Percentiles rank a stretch among this genome's conserved stretches.
These are phyloP conservation scores for Lordiphosa collinella DNA, from an alignment of 1,140 invertebrate genomes.

Conservation along the genomic window DNA sequence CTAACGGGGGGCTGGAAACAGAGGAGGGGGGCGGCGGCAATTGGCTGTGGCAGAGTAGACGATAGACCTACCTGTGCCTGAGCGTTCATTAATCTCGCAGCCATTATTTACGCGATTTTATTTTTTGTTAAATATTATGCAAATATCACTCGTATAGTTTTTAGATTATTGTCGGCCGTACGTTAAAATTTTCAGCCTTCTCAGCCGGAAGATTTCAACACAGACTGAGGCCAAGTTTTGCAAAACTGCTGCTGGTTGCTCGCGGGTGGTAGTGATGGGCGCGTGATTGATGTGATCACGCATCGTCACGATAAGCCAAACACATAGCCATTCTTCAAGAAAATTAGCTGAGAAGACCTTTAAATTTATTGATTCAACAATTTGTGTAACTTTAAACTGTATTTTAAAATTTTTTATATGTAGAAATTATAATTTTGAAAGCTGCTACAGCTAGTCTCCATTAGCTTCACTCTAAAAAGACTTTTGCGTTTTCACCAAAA, in stretches of 20 bases:
- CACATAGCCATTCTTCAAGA: no score
- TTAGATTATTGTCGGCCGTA: slow-evolving; percentile 20
- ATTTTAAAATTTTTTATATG: no score
- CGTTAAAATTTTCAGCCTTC: slow-evolving; percentile 76
- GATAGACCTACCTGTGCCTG: slow-evolving; percentile 63
- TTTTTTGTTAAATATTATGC: slow-evolving; percentile 19
- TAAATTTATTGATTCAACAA: no score
- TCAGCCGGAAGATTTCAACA: slow-evolving; percentile 78
- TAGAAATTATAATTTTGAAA: no score
- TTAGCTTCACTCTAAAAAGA: no score
- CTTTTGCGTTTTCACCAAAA: no score
- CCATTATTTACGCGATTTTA: slow-evolving; percentile 57
- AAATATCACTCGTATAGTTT: slow-evolving; percentile 31
- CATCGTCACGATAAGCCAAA: no score
- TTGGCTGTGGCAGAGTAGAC: not conserved
- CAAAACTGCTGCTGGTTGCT: slow-evolving; percentile 5
- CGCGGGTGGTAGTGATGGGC: slow-evolving; percentile 4
- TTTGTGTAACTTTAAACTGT: no score
- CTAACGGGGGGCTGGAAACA: not conserved
- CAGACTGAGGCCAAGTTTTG: slow-evolving; percentile 47
- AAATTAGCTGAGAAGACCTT: no score
- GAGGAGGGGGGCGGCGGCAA: not conserved
- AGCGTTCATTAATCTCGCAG: slow-evolving; percentile 63
- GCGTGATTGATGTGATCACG: not conserved
- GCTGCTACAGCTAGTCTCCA: no score